Evolutionary conservation across 2,888 invertebrate species (phyloP), one percentile per base, ranked within the genome.

Genomic region (Cataglyphis rosenhaueri): DNA sequence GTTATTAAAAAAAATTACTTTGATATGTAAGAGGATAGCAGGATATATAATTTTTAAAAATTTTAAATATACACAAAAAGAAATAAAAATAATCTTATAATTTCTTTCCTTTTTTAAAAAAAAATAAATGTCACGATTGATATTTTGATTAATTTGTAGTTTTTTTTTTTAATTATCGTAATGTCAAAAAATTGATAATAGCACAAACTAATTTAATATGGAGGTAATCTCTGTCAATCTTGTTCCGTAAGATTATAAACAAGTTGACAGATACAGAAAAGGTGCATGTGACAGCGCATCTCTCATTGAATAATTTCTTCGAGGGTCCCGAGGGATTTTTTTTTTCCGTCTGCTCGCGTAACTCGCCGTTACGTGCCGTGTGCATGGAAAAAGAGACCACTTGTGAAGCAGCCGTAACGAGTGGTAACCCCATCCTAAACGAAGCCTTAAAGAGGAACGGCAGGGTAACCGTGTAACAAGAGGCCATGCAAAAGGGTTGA

Each of bases 341-440:
- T 59, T 84, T 88, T 84, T 85, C 83, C 85, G 84, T 59, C 84
- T 83, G 85, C 87, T 86, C 68, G 74, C 44, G 29, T 32, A 59
- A 57, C n/a, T 61, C 64, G 57, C 71, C 29, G 82, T 84, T 78
- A 71, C 70, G 73, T 68, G 83, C 76, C 66, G 83, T 44, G 73
- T 76, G 82, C 82, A 81, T 82, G 78, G 73, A 82, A 83, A 84
- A 73, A 86, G 65, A 84, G 86, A 84, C 85, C 88, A 88, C 90
- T 91, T 84, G 87, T 66, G 41, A 90, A 91, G 91, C 88, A 90
- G 87, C 86, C 90, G 88, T 92, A 92, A 92, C 92, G 91, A 92
- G 89, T 79, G 83, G 88, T 91, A 92, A 92, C 91, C 91, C 91
- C 92, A 90, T 92, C 91, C 91, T 91, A 91, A 91, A 91, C 88